These are phyloP conservation scores for Drosophila parabipectinata DNA, from an alignment of 1,140 invertebrate species.

Conservation along the genomic window DNA sequence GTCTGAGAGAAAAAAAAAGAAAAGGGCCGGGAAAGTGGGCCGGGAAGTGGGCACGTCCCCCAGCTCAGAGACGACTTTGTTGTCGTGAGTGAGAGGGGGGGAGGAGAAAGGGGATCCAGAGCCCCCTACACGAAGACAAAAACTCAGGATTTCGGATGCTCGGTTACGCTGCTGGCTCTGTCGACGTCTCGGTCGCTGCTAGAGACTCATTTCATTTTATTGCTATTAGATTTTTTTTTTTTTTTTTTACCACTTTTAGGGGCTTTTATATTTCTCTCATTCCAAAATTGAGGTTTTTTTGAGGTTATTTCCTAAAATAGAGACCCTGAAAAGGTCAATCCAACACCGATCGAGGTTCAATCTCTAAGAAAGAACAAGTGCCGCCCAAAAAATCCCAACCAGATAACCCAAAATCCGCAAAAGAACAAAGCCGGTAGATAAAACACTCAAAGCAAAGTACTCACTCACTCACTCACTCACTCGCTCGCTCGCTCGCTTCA, in stretches of 20 bases:
- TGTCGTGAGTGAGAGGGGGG: constrained; percentile 16
- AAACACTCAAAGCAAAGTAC: constrained; percentile 23
- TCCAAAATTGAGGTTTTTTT: no score
- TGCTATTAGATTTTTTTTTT: constrained; percentile 51
- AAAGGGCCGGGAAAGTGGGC: constrained; percentile 19
- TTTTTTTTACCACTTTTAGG: background rate
- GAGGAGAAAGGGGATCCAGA: no score
- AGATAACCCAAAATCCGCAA: constrained; percentile 11
- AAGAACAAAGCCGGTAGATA: background rate
- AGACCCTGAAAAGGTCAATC: no score
- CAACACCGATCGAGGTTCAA: background rate
- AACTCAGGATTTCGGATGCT: constrained; percentile 25
- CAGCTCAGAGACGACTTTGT: constrained; percentile 34
- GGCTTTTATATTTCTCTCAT: no score
- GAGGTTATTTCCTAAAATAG: no score
- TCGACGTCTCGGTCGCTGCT: constrained; percentile 6
- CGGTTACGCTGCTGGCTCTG: constrained; percentile 25
- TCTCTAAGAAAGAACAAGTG: constrained; percentile 31
- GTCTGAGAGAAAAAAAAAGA: constrained; percentile 19
- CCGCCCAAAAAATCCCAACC: constrained; percentile 31
- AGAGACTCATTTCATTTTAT: constrained; percentile 58
- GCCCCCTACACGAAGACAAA: constrained; percentile 57
- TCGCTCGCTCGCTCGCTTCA: constrained; percentile 2
- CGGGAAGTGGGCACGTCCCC: constrained; percentile 10
- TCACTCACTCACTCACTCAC: constrained; percentile 7